Base-by-base conservation (phyloP, 2,888 invertebrate genomes). In the Pyrocoelia pectoralis region DNA sequence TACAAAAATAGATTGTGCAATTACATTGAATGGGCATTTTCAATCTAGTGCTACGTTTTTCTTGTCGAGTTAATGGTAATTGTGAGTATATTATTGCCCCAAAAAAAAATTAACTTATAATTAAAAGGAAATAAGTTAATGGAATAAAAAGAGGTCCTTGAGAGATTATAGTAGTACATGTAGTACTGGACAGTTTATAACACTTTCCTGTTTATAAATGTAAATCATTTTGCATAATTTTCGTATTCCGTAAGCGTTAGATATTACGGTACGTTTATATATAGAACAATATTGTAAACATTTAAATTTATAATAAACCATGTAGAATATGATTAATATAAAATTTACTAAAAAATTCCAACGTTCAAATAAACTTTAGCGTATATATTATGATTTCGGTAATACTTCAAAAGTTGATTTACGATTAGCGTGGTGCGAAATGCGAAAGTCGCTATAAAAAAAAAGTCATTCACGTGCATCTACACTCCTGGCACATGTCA, bases 1-100 rank as follows among this genome's bases (percentile, higher is more conserved):
- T 3, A 41, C 41, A 41, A 46, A 43, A 43, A 24, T 24, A 46
- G 17, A 46, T 14, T 13, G 14, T 41, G 41, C 41, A 41, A 41
- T 41, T 41, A 41, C 14, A 13, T n/a, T 41, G 14, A 41, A 41
- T 41, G 13, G 12, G 6, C 13, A 41, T n/a, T 41, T 41, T 8
- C 24, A 3, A 24, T 24, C n/a, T n/a, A n/a, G n/a, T n/a, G n/a
- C n/a, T n/a, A n/a, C n/a, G n/a, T n/a, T n/a, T n/a, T n/a, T n/a
- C n/a, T n/a, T n/a, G n/a, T n/a, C n/a, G n/a, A 33, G 33, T n/a
- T 33, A 33, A 33, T 33, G 33, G 33, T 33, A n/a, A 33, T 33
- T 33, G 9, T 33, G 33, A 2, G n/a, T 24, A 6, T n/a, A 33
- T 33, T n/a, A 33, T n/a, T 33, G 8, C n/a, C n/a, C 33, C 8